A percentile compares a stretch with the other conserved stretches of the same genome.
Conservation (phyloP, 2,113 vertebrate species). For the Callaeas wilsoni region DNA sequence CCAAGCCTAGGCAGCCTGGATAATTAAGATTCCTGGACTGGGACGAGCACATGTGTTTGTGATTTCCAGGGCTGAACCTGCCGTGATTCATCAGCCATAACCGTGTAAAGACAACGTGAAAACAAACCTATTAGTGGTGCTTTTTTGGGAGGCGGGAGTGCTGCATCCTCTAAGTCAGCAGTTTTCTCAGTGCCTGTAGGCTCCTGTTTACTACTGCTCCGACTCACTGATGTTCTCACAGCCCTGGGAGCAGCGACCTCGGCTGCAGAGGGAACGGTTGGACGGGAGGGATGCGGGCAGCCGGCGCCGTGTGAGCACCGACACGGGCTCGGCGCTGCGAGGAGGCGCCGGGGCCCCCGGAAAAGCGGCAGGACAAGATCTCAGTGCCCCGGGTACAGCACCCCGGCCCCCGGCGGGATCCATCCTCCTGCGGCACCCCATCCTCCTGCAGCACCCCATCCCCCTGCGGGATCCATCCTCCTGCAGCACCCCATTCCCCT, state of each 20-base stretch:
- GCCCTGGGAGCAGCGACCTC: neutral
- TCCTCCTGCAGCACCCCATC: no score
- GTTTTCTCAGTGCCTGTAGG: neutral
- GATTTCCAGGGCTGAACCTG: neutral
- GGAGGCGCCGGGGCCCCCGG: neutral
- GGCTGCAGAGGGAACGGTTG: neutral
- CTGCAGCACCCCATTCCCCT: neutral
- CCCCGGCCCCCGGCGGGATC: neutral
- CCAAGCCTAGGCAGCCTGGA: neutral
- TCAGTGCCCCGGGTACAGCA: neutral
- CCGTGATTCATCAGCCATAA: neutral
- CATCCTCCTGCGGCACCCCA: rapidly evolving
- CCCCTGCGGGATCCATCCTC: no score
- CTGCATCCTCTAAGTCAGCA: neutral
- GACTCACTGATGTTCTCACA: neutral
- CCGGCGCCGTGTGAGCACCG: neutral
- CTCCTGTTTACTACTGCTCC: neutral
- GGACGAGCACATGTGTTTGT: neutral
- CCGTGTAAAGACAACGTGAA: neutral
- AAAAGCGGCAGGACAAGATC: rapidly evolving
- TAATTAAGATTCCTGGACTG: neutral
- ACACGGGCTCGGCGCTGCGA: neutral
- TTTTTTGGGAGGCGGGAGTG: neutral
- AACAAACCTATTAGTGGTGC: neutral
- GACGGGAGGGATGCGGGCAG: neutral